A percentile compares a stretch with the other conserved stretches of the same genome.
phyloP scores from a whole-genome alignment of 1,140 invertebrate genomes.

The Drepana arcuata region DNA sequence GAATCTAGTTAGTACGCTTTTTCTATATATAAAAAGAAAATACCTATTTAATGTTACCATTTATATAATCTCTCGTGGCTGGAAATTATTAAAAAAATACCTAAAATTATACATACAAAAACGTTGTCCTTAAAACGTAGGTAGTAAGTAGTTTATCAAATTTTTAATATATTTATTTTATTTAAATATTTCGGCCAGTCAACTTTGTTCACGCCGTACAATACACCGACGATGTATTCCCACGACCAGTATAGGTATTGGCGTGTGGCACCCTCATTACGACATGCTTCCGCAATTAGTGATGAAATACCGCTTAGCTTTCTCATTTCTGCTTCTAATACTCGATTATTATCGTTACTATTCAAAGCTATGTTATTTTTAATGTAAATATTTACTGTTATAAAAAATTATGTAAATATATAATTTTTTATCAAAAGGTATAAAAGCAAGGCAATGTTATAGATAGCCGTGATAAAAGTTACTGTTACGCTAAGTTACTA shows the following conservation, averaged over 20 bases:
- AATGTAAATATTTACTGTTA: too few relatives aligned
- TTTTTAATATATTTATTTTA: too few relatives aligned
- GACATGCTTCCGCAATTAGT: slow-evolving; percentile 48
- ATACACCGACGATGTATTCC: slow-evolving; percentile 1
- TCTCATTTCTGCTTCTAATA: slow-evolving; percentile 15
- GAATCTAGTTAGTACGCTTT: too few relatives aligned
- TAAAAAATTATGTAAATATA: not conserved
- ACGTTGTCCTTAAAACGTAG: not conserved
- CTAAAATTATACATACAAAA: not conserved
- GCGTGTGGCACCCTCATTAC: slow-evolving; percentile 53
- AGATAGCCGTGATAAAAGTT: not conserved
- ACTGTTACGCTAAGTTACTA: not conserved
- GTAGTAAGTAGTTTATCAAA: not conserved
- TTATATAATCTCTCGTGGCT: too few relatives aligned
- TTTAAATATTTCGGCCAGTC: not conserved
- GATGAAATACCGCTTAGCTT: slow-evolving; percentile 22
- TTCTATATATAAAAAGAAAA: too few relatives aligned
- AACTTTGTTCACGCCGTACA: slow-evolving; percentile 36
- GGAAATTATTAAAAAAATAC: not conserved
- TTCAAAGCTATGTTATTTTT: too few relatives aligned
- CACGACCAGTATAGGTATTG: slow-evolving; percentile 20
- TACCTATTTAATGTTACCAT: too few relatives aligned
- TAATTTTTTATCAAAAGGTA: not conserved
- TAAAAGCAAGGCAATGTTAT: not conserved
- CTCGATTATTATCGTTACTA: not conserved